These are phyloP conservation scores for Gnatocerus cornutus DNA, from an alignment of 2,888 invertebrate genomes.

Conservation along the genomic window DNA sequence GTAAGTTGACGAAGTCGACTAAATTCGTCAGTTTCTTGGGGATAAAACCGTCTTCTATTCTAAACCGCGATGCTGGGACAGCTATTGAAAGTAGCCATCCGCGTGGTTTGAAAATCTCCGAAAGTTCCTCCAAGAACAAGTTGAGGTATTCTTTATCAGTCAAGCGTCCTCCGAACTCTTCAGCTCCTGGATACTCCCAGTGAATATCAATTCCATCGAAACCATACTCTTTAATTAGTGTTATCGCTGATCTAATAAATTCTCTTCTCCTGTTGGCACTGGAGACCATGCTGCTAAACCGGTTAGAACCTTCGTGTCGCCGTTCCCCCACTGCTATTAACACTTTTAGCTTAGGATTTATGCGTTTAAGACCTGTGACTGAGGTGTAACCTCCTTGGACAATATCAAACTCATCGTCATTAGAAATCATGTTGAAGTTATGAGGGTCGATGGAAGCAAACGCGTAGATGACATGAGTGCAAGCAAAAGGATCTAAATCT, in stretches of 20 bases:
- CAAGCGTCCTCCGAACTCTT: slow-evolving; percentile 69
- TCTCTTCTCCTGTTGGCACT: slow-evolving; percentile 73
- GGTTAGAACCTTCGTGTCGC: slow-evolving; percentile 75
- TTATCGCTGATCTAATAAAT: slow-evolving; percentile 78
- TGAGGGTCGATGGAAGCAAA: slow-evolving; percentile 82
- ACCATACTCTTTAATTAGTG: slow-evolving; percentile 78
- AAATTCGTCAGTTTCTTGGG: slow-evolving; percentile 75
- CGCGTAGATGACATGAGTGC: slow-evolving; percentile 84
- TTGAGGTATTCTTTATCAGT: slow-evolving; percentile 71
- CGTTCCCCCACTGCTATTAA: slow-evolving; percentile 83
- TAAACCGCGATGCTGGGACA: slow-evolving; percentile 76
- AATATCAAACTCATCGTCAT: slow-evolving; percentile 81
- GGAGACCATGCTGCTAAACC: slow-evolving; percentile 79
- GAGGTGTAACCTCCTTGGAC: slow-evolving; percentile 86
- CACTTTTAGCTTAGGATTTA: slow-evolving; percentile 80
- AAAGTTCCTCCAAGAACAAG: slow-evolving; percentile 74
- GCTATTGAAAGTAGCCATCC: slow-evolving; percentile 76
- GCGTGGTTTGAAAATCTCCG: slow-evolving; percentile 74
- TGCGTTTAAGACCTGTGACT: slow-evolving; percentile 79
- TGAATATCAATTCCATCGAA: slow-evolving; percentile 90
- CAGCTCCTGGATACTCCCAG: slow-evolving; percentile 82
- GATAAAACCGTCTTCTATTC: slow-evolving; percentile 80
- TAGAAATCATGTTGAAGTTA: slow-evolving; percentile 76
- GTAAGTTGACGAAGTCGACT: slow-evolving; percentile 80
- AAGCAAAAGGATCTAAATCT: slow-evolving; percentile 78